phyloP scores from a whole-genome alignment of 2,113 vertebrate species.

The Malaclemys terrapin region DNA sequence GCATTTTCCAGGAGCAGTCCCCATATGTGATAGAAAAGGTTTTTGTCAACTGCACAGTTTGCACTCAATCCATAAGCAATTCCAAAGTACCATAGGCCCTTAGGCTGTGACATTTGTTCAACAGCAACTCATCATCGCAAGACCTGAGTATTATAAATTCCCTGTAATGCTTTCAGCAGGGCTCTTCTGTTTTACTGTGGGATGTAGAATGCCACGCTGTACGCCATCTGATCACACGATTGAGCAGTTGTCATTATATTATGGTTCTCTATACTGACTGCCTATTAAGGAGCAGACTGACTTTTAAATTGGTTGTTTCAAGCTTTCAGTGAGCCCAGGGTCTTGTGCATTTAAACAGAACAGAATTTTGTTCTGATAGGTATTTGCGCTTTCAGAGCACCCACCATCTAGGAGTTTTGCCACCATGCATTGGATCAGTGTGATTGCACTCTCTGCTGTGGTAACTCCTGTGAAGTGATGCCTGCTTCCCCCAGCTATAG shows the following conservation, averaged over 20 bases:
- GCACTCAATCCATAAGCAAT: neutral
- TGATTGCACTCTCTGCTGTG: neutral
- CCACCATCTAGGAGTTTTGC: fast-evolving
- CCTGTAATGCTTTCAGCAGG: fast-evolving
- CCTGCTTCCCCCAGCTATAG: neutral
- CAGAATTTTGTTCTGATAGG: fast-evolving
- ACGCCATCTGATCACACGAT: fast-evolving
- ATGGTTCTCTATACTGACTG: fast-evolving
- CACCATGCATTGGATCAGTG: neutral
- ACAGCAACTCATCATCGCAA: no score
- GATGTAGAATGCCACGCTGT: fast-evolving
- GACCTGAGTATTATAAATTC: no score
- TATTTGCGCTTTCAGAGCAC: fast-evolving
- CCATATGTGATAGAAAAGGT: fast-evolving
- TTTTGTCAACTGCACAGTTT: neutral
- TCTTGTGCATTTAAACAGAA: neutral
- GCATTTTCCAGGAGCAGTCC: neutral
- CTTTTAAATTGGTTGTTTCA: neutral
- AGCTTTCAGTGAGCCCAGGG: fast-evolving
- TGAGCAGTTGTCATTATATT: neutral
- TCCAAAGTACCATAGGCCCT: no score
- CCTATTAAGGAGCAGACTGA: neutral
- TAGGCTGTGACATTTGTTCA: no score
- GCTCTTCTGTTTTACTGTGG: neutral
- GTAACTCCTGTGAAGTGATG: neutral